Evolutionary conservation across 2,113 vertebrate species (phyloP).

Genomic region (Canis aureus): DNA sequence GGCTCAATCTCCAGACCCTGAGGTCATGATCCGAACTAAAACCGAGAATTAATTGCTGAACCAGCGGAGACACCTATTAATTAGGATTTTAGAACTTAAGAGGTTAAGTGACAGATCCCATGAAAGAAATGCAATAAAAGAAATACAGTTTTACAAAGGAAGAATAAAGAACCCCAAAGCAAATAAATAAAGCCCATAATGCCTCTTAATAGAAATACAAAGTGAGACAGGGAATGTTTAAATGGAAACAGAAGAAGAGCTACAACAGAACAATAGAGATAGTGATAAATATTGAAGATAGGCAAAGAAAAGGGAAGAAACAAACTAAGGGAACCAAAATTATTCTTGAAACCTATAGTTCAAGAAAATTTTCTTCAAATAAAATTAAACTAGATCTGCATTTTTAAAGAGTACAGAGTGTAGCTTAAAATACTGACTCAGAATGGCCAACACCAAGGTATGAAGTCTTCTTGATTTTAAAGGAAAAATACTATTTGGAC

Average conservation of each 20-base stretch:
- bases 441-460: not conserved
- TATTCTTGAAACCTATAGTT: not conserved
- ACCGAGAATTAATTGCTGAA: not conserved
- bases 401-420: not conserved
- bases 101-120: not conserved
- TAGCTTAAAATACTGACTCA: not conserved
- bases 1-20: no score
- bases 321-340: not conserved
- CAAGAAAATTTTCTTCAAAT: not conserved
- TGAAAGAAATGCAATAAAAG: conserved; percentile 4
- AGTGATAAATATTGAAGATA: not conserved
- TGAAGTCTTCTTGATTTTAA: not conserved
- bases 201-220: not conserved
- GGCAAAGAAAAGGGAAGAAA: not conserved
- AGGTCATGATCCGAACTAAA: not conserved
- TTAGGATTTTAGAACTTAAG: not conserved
- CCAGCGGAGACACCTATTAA: not conserved
- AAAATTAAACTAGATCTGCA: not conserved
- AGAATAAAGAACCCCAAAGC: not conserved
- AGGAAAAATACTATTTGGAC: not conserved
- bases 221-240: not conserved
- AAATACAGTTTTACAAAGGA: not conserved
- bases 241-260: not conserved
- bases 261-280: not conserved
- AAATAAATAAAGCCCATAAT: not conserved